These are phyloP conservation scores for Oreochromis aureus DNA, from an alignment of 2,113 vertebrate species.

Conservation along the genomic window DNA sequence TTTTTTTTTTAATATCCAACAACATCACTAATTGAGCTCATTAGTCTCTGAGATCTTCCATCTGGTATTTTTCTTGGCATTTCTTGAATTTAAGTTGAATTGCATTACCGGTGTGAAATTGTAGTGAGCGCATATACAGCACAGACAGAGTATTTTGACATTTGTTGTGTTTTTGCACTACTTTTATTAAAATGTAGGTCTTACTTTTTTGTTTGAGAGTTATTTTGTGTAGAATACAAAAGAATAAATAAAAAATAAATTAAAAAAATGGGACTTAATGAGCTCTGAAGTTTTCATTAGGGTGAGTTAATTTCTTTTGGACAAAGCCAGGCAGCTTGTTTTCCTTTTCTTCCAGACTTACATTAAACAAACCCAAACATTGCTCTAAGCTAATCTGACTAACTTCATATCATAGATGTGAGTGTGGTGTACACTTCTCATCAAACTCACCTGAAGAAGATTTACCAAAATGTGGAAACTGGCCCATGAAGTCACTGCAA, in stretches of 20 bases:
- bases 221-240: neutral
- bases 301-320: neutral
- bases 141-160: neutral
- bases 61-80: neutral
- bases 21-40: neutral
- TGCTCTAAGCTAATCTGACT: neutral
- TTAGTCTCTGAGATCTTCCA: neutral
- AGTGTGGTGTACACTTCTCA: neutral
- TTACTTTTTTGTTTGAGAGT: neutral
- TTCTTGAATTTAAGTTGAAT: neutral
- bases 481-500: neutral
- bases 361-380: neutral
- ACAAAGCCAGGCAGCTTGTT: neutral
- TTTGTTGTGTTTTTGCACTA: neutral
- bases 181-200: neutral
- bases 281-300: neutral
- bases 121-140: neutral
- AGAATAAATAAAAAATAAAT: neutral
- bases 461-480: neutral
- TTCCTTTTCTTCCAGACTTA: accelerated
- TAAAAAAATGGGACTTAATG: neutral
- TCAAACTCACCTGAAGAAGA: neutral
- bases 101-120: neutral
- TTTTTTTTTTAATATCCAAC: accelerated
- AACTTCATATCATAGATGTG: accelerated